These are phyloP conservation scores for Gryllus longicercus DNA, from an alignment of 2,888 invertebrate genomes.

Conservation along the genomic window DNA sequence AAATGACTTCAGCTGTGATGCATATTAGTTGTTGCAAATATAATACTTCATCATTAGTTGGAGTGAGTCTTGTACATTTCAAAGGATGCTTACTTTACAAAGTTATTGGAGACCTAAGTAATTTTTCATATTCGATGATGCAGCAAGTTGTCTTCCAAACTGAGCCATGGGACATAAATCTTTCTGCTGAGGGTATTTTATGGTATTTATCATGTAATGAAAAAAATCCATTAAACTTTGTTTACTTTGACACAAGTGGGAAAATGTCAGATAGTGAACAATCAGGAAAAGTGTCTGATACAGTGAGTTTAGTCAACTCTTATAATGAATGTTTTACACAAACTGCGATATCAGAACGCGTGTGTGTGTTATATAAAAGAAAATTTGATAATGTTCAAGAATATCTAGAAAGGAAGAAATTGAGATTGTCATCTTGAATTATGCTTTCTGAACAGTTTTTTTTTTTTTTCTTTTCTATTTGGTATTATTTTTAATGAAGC, in stretches of 20 bases:
- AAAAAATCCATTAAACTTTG: not conserved
- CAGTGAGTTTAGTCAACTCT: too few relatives aligned
- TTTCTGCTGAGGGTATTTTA: constrained; percentile 43
- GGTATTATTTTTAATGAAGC: too few relatives aligned
- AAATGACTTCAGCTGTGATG: constrained; percentile 48
- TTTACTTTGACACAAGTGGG: not conserved
- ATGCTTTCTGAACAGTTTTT: too few relatives aligned
- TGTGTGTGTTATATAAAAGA: constrained; percentile 64
- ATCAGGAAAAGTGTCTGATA: too few relatives aligned
- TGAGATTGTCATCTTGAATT: constrained; percentile 19
- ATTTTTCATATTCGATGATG: constrained; percentile 41
- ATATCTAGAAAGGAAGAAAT: constrained; percentile 70
- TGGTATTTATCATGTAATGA: constrained; percentile 29
- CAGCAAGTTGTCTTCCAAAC: constrained; percentile 48
- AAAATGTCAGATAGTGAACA: not conserved
- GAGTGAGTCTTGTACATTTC: constrained; percentile 54
- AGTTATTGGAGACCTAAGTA: too few relatives aligned
- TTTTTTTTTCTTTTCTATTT: too few relatives aligned
- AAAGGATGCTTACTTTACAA: constrained; percentile 40
- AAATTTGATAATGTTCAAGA: constrained; percentile 78
- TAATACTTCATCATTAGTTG: constrained; percentile 49
- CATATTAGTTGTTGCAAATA: constrained; percentile 47
- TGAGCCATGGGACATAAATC: constrained; percentile 50
- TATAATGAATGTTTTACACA: not conserved
- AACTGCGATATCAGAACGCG: constrained; percentile 37